phyloP scores from a whole-genome alignment of 1,140 invertebrate genomes.

The Augochlora pura region DNA sequence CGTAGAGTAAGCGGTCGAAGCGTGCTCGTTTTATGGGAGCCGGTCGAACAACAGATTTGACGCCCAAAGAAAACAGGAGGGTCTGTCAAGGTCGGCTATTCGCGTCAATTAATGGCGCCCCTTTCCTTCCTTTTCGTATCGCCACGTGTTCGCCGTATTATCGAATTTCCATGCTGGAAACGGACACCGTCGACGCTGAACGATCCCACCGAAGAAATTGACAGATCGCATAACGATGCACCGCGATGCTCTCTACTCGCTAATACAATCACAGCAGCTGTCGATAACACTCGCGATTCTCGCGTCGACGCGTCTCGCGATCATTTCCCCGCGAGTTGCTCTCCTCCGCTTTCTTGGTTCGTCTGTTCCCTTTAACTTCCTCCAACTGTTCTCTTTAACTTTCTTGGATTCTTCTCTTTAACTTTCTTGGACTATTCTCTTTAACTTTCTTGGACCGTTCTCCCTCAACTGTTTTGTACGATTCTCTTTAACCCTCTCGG shows the following conservation, averaged over 20 bases:
- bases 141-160: not conserved
- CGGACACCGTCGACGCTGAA: not conserved
- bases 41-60: conserved; percentile 2
- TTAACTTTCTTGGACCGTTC: too few species aligned
- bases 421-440: too few species aligned
- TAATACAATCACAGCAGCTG: not conserved
- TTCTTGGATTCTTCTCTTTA: too few species aligned
- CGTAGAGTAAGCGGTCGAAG: not conserved
- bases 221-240: not conserved
- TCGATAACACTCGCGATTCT: not conserved
- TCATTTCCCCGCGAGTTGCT: not conserved
- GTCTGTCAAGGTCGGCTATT: conserved; percentile 24
- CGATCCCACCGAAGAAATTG: not conserved
- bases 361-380: too few species aligned
- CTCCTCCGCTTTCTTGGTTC: too few species aligned
- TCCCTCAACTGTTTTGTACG: too few species aligned
- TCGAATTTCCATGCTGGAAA: not conserved
- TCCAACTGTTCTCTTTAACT: too few species aligned
- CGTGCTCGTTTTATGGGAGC: not conserved
- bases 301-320: too few species aligned
- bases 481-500: too few species aligned
- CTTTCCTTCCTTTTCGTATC: not conserved
- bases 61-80: conserved; percentile 21
- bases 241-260: too few species aligned
- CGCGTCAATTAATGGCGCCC: conserved; percentile 26